Percentiles rank a stretch among this genome's conserved stretches.
Conservation (phyloP, 2,888 invertebrate genomes). For the Drosophila histrio region DNA sequence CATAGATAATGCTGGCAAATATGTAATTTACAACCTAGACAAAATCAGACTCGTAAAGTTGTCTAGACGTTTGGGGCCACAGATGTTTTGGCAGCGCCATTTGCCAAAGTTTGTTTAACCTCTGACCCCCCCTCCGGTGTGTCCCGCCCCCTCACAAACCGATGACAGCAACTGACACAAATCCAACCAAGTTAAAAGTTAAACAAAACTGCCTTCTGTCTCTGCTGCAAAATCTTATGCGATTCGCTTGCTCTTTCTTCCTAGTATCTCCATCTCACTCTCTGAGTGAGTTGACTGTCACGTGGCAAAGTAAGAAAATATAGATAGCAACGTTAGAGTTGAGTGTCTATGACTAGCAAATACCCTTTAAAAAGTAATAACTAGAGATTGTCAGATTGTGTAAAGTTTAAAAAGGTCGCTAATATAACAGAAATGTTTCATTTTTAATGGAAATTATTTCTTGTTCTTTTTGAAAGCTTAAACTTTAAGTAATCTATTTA, state of each 20-base stretch:
- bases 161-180: slow-evolving; percentile 61
- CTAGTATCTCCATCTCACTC: neutral
- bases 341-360: neutral
- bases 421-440: too few relatives aligned
- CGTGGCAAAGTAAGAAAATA: slow-evolving; percentile 14
- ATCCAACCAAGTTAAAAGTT: slow-evolving; percentile 71
- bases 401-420: too few relatives aligned
- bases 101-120: slow-evolving; percentile 42
- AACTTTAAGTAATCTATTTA: too few relatives aligned
- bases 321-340: neutral
- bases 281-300: neutral
- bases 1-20: slow-evolving; percentile 60
- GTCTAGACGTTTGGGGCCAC: slow-evolving; percentile 51
- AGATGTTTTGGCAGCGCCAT: slow-evolving; percentile 46
- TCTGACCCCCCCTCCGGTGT: neutral
- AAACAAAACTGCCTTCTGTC: slow-evolving; percentile 62
- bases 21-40: slow-evolving; percentile 55
- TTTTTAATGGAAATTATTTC: too few relatives aligned
- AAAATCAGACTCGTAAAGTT: slow-evolving; percentile 50
- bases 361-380: neutral
- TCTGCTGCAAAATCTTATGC: slow-evolving; percentile 13
- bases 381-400: too few relatives aligned
- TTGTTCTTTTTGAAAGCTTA: too few relatives aligned
- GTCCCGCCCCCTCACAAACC: slow-evolving; percentile 5
- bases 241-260: neutral